phyloP scores from a whole-genome alignment of 30 jellyfish, hydroid and myxozoan genomes.

The Mastigias papua region DNA sequence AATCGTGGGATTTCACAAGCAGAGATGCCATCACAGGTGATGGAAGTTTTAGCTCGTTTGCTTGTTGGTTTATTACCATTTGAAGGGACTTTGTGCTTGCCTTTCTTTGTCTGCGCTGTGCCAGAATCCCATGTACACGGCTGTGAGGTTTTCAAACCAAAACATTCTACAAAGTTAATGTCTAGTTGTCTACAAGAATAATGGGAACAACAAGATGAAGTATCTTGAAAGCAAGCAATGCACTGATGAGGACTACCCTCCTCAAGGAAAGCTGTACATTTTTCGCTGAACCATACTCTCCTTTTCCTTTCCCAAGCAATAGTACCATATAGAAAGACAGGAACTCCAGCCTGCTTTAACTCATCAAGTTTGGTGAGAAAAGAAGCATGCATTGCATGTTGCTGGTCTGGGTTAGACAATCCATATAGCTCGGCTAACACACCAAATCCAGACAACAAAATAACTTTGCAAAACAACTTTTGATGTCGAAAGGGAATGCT shows the following conservation, averaged over 20 bases:
- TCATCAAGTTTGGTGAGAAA: not conserved
- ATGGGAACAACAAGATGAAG: not conserved
- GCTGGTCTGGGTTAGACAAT: not conserved
- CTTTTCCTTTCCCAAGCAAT: slow-evolving; percentile 25
- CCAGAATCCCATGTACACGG: no score
- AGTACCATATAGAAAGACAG: slow-evolving; percentile 5
- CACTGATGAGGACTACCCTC: not conserved
- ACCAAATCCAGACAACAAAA: slow-evolving; percentile 13
- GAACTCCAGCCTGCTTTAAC: slow-evolving; percentile 3
- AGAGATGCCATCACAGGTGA: no score
- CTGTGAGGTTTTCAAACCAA: no score
- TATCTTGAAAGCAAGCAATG: slow-evolving; percentile 3
- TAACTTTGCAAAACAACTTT: not conserved
- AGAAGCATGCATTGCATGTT: slow-evolving; percentile 1
- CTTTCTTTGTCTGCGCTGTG: no score
- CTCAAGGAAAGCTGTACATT: not conserved
- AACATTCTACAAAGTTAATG: no score
- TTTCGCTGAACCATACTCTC: slow-evolving; percentile 7
- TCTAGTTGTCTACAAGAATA: slow-evolving; percentile 21
- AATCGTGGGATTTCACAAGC: no score
- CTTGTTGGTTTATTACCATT: no score
- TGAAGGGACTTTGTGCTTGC: no score
- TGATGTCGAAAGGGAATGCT: no score
- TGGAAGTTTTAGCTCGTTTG: no score
- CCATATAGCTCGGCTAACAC: slow-evolving; percentile 21